Conservation (phyloP, 1,140 invertebrate species). For the Rhizoglyphus robini region DNA sequence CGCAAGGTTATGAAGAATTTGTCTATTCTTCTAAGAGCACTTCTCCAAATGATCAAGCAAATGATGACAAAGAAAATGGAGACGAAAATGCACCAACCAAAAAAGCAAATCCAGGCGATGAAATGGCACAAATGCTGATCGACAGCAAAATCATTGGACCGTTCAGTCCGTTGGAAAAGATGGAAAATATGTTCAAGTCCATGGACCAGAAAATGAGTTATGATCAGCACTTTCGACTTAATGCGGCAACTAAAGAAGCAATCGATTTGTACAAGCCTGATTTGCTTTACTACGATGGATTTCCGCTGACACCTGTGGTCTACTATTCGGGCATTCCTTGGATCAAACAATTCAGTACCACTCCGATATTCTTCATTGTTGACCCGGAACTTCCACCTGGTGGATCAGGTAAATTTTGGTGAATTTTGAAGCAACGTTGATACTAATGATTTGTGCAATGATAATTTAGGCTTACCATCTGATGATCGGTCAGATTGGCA, state of each 20-base stretch:
- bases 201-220: neutral
- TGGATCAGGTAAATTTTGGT: neutral
- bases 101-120: neutral
- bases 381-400: neutral
- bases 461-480: neutral
- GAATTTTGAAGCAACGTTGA: neutral
- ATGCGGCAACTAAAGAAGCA: neutral
- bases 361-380: neutral
- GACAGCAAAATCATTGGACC: neutral
- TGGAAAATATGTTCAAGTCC: neutral
- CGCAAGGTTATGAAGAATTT: neutral
- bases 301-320: no score
- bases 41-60: neutral
- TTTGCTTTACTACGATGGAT: neutral
- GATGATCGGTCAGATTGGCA: neutral
- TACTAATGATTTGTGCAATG: neutral
- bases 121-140: neutral
- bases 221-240: neutral
- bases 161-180: neutral
- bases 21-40: no score
- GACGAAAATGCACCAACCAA: no score
- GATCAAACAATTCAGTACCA: neutral
- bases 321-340: neutral
- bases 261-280: neutral
- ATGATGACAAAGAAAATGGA: neutral